phyloP scores from a whole-genome alignment of 2,888 invertebrate genomes.

The Philhelius pedissequus region DNA sequence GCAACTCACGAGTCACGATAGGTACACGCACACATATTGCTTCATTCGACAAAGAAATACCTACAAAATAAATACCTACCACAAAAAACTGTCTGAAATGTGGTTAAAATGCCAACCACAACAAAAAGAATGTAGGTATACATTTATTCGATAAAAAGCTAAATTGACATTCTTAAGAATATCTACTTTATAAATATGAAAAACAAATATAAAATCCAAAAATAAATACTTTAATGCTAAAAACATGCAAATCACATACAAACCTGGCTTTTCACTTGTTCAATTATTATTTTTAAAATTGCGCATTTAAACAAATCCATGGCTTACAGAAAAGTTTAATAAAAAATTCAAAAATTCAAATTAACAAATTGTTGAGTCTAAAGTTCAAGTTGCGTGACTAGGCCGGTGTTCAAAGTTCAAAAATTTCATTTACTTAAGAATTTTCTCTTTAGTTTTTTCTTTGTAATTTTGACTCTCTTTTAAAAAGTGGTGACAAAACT shows the following conservation, averaged over 20 bases:
- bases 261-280: slow-evolving; percentile 1
- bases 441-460: slow-evolving; percentile 1
- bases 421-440: background rate
- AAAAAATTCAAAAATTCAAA: background rate
- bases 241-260: background rate
- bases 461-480: background rate
- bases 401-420: slow-evolving; percentile 35
- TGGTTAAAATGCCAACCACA: background rate
- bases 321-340: background rate
- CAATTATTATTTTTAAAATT: background rate
- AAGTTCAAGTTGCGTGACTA: slow-evolving; percentile 22
- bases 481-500: no score
- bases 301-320: background rate
- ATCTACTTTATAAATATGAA: background rate
- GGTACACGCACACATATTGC: background rate
- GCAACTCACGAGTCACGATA: slow-evolving; percentile 1
- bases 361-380: slow-evolving; percentile 15
- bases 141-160: background rate
- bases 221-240: background rate
- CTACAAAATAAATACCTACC: background rate
- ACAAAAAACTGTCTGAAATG: background rate
- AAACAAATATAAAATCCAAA: background rate
- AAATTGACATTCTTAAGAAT: background rate
- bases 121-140: background rate
- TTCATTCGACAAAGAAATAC: background rate